These are phyloP conservation scores for Coelinius sp. DNA, from an alignment of 2,888 invertebrate genomes.

Conservation along the genomic window DNA sequence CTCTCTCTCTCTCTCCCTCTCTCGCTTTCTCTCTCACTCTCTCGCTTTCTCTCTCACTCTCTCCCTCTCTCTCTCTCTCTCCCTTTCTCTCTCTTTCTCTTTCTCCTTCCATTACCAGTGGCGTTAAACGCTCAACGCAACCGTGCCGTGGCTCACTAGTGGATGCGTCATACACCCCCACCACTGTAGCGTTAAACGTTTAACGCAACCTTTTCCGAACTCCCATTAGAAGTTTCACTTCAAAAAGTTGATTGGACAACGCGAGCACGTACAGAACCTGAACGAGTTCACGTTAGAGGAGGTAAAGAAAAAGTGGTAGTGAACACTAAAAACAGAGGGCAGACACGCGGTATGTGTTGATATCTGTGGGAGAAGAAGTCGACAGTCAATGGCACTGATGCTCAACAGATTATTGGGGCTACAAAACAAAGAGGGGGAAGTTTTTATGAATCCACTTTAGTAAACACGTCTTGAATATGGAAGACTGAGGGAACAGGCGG, in stretches of 20 bases:
- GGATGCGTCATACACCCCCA: no score
- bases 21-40: no score
- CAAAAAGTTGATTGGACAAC: neutral
- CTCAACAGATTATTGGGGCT: slow-evolving; percentile 7
- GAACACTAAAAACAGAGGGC: slow-evolving; percentile 10
- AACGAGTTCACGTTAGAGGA: neutral
- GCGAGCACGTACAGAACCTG: neutral
- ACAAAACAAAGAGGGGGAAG: neutral
- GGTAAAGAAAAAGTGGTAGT: neutral
- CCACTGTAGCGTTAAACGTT: no score
- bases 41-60: no score
- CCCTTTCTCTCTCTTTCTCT: no score
- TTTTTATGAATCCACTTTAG: slow-evolving; percentile 5
- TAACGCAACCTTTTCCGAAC: no score
- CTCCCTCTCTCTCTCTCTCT: no score
- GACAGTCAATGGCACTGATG: neutral
- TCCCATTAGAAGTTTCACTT: no score
- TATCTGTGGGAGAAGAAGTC: neutral
- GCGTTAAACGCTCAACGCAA: no score
- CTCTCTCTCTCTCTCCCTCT: no score
- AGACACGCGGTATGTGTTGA: slow-evolving; percentile 5
- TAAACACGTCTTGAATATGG: slow-evolving; percentile 4
- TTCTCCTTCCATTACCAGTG: no score
- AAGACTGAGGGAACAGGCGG: neutral
- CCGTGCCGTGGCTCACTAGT: no score